These are phyloP conservation scores for Rhagonycha fulva DNA, from an alignment of 2,888 invertebrate genomes.

Conservation along the genomic window DNA sequence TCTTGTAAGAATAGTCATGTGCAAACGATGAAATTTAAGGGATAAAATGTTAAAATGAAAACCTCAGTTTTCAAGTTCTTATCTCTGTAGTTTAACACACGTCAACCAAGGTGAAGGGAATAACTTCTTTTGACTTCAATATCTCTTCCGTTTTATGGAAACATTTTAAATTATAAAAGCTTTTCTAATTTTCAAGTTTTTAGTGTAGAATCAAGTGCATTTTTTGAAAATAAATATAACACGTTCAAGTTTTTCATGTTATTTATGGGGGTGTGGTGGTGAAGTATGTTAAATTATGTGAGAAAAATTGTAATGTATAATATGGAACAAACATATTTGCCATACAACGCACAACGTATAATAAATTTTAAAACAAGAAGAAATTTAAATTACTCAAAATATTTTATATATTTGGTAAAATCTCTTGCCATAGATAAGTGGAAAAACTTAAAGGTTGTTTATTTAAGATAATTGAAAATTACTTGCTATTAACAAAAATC, in stretches of 20 bases:
- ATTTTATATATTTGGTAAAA: not conserved
- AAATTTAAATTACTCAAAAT: not conserved
- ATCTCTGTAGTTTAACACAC: not conserved
- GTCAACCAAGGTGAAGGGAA: not conserved
- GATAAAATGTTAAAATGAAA: not conserved
- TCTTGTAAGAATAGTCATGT: not conserved
- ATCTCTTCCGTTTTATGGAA: not conserved
- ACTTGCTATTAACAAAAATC: not conserved
- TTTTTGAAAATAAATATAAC: not conserved
- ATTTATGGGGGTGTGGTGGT: slow-evolving; percentile 31
- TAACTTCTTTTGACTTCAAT: not conserved
- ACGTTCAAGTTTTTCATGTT: slow-evolving; percentile 14
- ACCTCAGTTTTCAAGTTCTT: not conserved
- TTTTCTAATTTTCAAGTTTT: not conserved
- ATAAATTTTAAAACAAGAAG: not conserved
- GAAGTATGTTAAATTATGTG: slow-evolving; percentile 29
- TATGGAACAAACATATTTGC: not conserved
- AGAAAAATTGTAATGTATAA: slow-evolving; percentile 16
- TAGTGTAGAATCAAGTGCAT: not conserved
- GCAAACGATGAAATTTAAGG: not conserved
- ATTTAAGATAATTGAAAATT: not conserved
- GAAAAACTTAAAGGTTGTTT: not conserved
- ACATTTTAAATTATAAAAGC: not conserved
- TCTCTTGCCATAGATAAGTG: not conserved
- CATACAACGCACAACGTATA: not conserved